Base-by-base conservation (phyloP, 2,888 invertebrate species). In the Drosophila bunnanda region DNA sequence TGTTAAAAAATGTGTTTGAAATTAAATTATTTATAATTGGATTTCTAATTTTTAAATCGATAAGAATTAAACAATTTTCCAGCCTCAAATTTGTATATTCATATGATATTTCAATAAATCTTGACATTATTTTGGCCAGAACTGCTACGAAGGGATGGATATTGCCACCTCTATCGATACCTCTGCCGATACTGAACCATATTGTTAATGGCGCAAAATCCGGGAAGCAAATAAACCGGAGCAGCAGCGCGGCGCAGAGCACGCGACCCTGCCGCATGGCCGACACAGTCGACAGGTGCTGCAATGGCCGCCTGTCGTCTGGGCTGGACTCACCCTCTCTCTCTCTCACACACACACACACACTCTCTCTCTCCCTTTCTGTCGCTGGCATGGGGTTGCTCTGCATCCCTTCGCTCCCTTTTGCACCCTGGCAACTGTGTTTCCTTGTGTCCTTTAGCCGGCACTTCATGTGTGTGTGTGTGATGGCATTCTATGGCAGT, bases 141-240 rank as follows among this genome's bases (percentile, higher is more conserved):
- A 30, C 12, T 8, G 7, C 17, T 25, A 15, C 10, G 7, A 22
- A n/a, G 39, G 59, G 41, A 32, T 32, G 58, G 57, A 30, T 20
- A 22, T 5, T 6, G 34, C 50, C 20, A 34, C 15, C 50, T 9
- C 6, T 34, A 15, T 13, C 58, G 61, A 34, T 38, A 75, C 58
- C 34, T 9, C 15, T 50, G 2, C 15, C 61, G 67, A 38, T 39
- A 75, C 58, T 80, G 71, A 78, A 79, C 78, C 89, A 83, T 84
- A 84, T 87, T 85, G 82, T 84, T 89, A 84, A 89, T 86, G 85
- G 86, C 84, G 86, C 79, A 78, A 87, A 89, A 88, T 89, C 86
- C 89, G 89, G 79, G 75, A 71, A 61, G 70, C 84, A 87, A 76
- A 83, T 81, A 83, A 54, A 70, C 34, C 39, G 69, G 22, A 50